A percentile compares a stretch with the other conserved stretches of the same genome.
Evolutionary conservation across 2,797 vertebrate genomes (phyloP).

Genomic region (Avahi laniger): DNA sequence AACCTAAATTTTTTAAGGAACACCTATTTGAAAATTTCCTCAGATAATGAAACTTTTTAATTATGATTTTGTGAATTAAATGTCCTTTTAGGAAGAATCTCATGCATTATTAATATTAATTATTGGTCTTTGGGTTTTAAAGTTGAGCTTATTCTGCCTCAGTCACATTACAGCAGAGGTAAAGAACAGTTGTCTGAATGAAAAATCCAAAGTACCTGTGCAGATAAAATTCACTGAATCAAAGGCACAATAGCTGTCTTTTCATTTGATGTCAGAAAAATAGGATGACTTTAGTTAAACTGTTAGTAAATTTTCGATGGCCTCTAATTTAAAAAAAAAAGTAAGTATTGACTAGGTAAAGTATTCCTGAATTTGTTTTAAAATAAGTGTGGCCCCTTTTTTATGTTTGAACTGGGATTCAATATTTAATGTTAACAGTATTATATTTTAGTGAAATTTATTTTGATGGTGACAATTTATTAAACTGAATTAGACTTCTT

Average conservation of each 20-base stretch:
- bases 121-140: constrained; percentile 69
- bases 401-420: constrained; percentile 76
- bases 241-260: constrained; percentile 61
- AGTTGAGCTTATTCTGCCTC: constrained; percentile 68
- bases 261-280: constrained; percentile 57
- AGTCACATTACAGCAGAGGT: constrained; percentile 46
- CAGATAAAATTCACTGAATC: constrained; percentile 19
- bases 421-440: constrained; percentile 54
- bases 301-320: constrained; percentile 74
- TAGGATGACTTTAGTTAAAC: constrained; percentile 70
- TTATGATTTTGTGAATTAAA: constrained; percentile 54
- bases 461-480: constrained; percentile 78
- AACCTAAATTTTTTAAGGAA: constrained; percentile 42
- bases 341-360: constrained; percentile 73
- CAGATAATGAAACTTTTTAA: constrained; percentile 41
- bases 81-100: not conserved
- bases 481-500: constrained; percentile 65
- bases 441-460: constrained; percentile 55
- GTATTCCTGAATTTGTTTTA: constrained; percentile 78
- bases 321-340: constrained; percentile 60
- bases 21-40: constrained; percentile 58
- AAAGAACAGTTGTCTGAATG: constrained; percentile 61
- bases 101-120: constrained; percentile 62
- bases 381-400: constrained; percentile 75
- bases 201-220: constrained; percentile 68